Evolutionary conservation across 2,113 vertebrate genomes (phyloP).

Genomic region (Arizona elegans): DNA sequence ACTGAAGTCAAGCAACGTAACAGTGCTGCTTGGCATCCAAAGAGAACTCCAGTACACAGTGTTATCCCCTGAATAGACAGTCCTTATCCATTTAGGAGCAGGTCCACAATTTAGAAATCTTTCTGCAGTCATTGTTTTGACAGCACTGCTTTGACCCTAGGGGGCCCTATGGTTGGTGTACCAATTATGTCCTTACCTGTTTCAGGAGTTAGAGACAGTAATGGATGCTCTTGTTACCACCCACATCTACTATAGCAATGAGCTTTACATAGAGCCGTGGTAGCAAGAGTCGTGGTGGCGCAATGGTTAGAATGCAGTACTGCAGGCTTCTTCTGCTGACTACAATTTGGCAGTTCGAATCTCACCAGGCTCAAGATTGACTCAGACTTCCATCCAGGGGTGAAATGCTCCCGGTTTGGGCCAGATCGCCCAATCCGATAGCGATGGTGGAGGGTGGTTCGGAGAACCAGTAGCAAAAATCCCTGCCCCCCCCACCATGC

Average conservation of each 20-base stretch:
- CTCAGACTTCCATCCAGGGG: too few relatives aligned
- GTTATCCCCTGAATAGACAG: neutral
- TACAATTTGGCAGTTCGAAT: too few relatives aligned
- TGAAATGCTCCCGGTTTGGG: too few relatives aligned
- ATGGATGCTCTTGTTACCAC: neutral
- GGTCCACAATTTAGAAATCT: neutral
- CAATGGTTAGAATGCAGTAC: too few relatives aligned
- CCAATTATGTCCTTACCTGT: neutral
- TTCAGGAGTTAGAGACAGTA: neutral
- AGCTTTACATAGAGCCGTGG: neutral
- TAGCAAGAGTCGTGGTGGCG: too few relatives aligned
- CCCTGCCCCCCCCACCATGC: too few relatives aligned
- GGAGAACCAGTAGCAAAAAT: too few relatives aligned
- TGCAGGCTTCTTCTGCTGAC: too few relatives aligned
- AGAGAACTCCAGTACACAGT: neutral
- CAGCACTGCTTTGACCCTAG: neutral
- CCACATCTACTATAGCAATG: neutral
- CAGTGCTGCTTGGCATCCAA: neutral
- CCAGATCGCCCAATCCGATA: too few relatives aligned
- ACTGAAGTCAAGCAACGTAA: neutral
- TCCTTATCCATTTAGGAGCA: neutral
- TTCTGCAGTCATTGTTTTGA: neutral
- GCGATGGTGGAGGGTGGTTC: too few relatives aligned
- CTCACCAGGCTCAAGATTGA: too few relatives aligned
- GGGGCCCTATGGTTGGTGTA: neutral